Evolutionary conservation across 2,888 invertebrate genomes (phyloP).

Genomic region (Dorcus parallelipipedus): DNA sequence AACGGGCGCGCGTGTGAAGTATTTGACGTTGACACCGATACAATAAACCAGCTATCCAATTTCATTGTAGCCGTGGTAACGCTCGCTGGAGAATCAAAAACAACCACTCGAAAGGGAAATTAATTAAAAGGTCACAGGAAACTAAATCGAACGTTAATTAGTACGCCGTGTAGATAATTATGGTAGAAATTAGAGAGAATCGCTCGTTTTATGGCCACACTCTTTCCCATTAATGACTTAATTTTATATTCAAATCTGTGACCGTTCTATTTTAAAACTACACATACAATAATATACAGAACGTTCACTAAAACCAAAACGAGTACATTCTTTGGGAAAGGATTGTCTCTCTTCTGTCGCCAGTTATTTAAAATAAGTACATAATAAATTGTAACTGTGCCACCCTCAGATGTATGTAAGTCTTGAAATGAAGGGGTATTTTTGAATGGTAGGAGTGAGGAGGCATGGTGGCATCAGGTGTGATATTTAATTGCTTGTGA

Average conservation of each 20-base stretch:
- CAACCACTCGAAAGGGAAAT: constrained; percentile 20
- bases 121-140: constrained; percentile 30
- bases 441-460: too few species aligned
- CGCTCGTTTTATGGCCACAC: constrained; percentile 5
- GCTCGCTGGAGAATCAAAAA: constrained; percentile 8
- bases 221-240: not conserved
- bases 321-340: too few species aligned
- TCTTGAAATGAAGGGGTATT: too few species aligned
- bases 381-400: too few species aligned
- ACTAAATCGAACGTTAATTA: constrained; percentile 31
- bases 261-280: too few species aligned
- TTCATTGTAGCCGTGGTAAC: constrained; percentile 12
- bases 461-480: too few species aligned
- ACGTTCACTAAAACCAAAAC: too few species aligned
- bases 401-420: too few species aligned
- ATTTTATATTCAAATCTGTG: not conserved
- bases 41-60: constrained; percentile 16
- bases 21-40: constrained; percentile 15
- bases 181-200: constrained; percentile 16
- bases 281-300: too few species aligned
- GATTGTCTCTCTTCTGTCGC: too few species aligned
- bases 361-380: too few species aligned
- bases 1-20: constrained; percentile 5
- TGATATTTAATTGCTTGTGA: too few species aligned
- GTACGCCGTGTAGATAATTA: constrained; percentile 25